Base-by-base conservation (phyloP, 2,113 vertebrate species). In the Hemichromis elongatus region DNA sequence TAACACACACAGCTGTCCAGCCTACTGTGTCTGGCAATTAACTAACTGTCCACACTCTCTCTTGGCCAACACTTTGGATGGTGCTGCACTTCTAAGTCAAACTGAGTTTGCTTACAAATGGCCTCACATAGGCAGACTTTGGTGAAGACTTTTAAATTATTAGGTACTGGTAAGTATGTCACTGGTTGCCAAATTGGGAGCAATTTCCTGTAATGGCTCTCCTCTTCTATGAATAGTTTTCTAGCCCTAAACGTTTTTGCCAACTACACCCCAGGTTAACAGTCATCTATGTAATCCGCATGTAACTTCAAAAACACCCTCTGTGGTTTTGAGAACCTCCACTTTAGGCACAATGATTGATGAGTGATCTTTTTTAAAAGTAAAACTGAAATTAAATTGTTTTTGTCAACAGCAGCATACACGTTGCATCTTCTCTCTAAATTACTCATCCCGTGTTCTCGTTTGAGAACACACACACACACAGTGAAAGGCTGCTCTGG, bases 321-420 rank as follows among this genome's bases (percentile, higher is more conserved):
- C 40, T 82, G 90, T 86, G 90, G 85, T 88, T 93, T 92, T 68
- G 14, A 16, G 50, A 84, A 82, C 63, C 70, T 82, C 28, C 79
- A 56, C 61, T 88, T 85, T 42, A 24, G 83, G 57, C 78, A 78
- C 42, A 78, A 42, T 82, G 90, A 88, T 90, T 87, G 84, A 92
- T 90, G 93, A 85, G 84, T 26, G 33, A 89, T 86, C 37, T 55
- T 63, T 85, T 45, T 18, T 79, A 47, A 42, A 66, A 19, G 26
- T 81, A 40, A 37, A 70, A 63, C 80, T 70, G 52, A 81, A 53
- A 68, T 81, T 54, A 68, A 37, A 55, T 73, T 73, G 14, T 53
- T 79, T 54, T 66, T 9, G 42, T 78, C 73, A 28, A 24, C 35
- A 52, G 19, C n/a, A 12, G 40, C 59, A 50, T 59, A 53, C 12